Evolutionary conservation across 2,797 vertebrate species (phyloP), one percentile per base, ranked within the genome.

Genomic region (Micropoecilia bifurca): DNA sequence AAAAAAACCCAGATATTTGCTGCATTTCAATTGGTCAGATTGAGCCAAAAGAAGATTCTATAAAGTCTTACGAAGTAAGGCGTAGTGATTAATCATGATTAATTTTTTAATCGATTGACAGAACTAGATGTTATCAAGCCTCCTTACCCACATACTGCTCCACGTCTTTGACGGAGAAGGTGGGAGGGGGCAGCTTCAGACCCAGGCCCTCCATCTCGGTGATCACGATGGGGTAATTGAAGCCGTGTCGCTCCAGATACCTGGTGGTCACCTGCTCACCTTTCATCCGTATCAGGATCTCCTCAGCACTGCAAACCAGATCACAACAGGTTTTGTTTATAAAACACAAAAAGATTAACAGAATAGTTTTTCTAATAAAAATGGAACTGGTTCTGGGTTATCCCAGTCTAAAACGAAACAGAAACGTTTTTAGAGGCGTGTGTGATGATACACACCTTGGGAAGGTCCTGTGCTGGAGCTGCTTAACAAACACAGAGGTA

Each of bases 191-290:
- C 57, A 99, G 96, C 85, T 96, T 96, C 86, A 99, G 97, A 30
- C 98, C 99, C 73, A 99, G 95, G 39, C 96, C 98, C 78, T 99
- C 98, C 95, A 97, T 95, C 87, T 97, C 97, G 2, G 97, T 93
- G 89, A 99, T 94, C 83, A 91, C 94, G 68, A 99, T 97, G 77
- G 99, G 99, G 89, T 97, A 96, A 84, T 96, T 96, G 93, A 99
- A 99, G 81, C 97, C 97, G 55, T 98, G 97, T 79, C 97, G 97
- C 95, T 99, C 98, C 95, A 99, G 93, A 85, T 97, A 99, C 90
- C 96, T 96, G 79, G 97, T 96, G 10, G 98, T 99, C 95, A 99
- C 88, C 76, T 97, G 97, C 94, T 96, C 96, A 7, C 99, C 99
- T 61, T 96, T 96, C 98, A 99, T 99, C 94, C 96, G 95, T 85